Evolutionary conservation across 2,113 vertebrate species (phyloP).

Genomic region (Platichthys flesus): DNA sequence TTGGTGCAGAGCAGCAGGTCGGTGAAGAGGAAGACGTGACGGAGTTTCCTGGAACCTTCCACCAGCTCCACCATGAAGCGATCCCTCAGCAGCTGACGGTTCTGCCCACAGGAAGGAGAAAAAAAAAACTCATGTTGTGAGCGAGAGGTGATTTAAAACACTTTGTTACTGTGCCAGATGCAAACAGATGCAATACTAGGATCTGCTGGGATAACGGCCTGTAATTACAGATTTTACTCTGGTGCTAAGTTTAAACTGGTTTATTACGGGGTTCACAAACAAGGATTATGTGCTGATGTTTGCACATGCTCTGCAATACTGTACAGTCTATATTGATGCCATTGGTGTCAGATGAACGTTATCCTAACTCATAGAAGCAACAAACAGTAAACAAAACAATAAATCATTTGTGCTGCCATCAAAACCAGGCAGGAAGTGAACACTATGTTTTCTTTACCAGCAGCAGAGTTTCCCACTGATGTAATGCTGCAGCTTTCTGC

Average conservation of each 20-base stretch:
- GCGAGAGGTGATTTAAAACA: neutral
- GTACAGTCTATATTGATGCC: constrained; percentile 4
- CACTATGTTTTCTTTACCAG: neutral
- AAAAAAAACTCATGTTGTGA: constrained; percentile 2
- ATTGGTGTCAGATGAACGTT: neutral
- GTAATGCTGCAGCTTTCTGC: neutral
- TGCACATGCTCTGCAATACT: neutral
- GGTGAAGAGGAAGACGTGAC: constrained; percentile 95
- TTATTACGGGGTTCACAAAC: neutral
- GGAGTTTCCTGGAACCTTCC: constrained; percentile 93
- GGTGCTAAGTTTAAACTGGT: neutral
- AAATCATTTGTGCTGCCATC: neutral
- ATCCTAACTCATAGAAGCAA: neutral
- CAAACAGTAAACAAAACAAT: constrained; percentile 13
- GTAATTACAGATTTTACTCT: neutral
- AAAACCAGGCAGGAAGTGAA: neutral
- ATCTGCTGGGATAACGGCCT: neutral
- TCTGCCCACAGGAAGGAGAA: constrained; percentile 73
- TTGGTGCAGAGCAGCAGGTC: constrained; percentile 95
- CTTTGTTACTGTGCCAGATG: neutral
- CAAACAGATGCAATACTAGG: neutral
- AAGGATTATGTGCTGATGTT: neutral
- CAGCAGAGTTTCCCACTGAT: neutral
- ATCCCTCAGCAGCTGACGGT: constrained; percentile 94
- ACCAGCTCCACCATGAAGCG: constrained; percentile 98